Percentiles rank a stretch among this genome's conserved stretches.
These are phyloP conservation scores for Eristalis pertinax DNA, from an alignment of 2,888 invertebrate species.

Conservation along the genomic window DNA sequence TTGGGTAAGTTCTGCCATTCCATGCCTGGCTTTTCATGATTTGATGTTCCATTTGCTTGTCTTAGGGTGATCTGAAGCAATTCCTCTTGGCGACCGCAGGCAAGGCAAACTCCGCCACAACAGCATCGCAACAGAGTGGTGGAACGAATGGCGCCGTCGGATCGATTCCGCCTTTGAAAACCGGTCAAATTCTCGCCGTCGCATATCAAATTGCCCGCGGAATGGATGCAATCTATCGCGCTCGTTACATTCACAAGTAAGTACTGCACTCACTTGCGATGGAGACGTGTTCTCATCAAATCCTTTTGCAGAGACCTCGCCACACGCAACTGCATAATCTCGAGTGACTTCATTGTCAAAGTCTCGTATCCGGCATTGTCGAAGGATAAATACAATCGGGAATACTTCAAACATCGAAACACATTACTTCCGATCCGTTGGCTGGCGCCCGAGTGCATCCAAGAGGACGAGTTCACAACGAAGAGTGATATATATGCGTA, in stretches of 20 bases:
- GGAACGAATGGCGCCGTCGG: conserved; percentile 57
- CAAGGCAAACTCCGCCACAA: conserved; percentile 78
- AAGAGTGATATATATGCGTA: conserved; percentile 97
- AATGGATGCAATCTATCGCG: conserved; percentile 89
- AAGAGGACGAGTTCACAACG: conserved; percentile 94
- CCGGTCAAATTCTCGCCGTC: conserved; percentile 86
- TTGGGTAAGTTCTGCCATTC: conserved; percentile 85
- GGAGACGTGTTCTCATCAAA: conserved; percentile 35
- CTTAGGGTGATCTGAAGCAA: conserved; percentile 95
- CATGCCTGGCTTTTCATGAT: neutral
- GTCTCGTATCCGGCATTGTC: conserved; percentile 90
- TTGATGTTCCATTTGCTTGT: neutral
- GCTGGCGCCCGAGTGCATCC: conserved; percentile 93
- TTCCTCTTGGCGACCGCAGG: conserved; percentile 86
- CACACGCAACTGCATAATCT: conserved; percentile 94
- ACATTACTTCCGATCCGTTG: conserved; percentile 94
- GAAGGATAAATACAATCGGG: conserved; percentile 93
- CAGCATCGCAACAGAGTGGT: conserved; percentile 67
- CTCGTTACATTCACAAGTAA: conserved; percentile 90
- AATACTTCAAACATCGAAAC: conserved; percentile 93
- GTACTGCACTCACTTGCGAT: conserved; percentile 33
- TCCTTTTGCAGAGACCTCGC: conserved; percentile 88
- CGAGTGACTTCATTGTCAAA: conserved; percentile 90
- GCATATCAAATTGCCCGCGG: conserved; percentile 90
- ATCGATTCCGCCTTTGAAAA: conserved; percentile 84